Conservation (phyloP, 2,797 vertebrate genomes). For the Siniperca obscura region DNA sequence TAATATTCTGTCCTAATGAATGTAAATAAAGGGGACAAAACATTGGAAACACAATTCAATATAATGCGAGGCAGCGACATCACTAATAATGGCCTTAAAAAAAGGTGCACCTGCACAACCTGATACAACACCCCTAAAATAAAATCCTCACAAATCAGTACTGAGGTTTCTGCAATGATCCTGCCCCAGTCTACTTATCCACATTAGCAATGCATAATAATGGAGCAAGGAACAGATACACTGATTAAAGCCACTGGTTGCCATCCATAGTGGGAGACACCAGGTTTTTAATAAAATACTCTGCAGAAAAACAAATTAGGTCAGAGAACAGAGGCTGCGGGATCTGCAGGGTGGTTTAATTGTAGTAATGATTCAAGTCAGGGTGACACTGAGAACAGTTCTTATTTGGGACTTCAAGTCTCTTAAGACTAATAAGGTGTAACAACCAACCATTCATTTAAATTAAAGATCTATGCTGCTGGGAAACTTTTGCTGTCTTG, state of each 20-base stretch:
- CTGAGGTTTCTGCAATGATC: constrained; percentile 11
- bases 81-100: background rate
- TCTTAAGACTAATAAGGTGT: constrained; percentile 20
- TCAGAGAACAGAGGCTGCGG: constrained; percentile 24
- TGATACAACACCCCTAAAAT: background rate
- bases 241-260: constrained; percentile 35
- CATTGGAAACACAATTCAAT: background rate
- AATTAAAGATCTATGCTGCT: background rate
- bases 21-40: background rate
- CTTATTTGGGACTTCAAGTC: constrained; percentile 34
- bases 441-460: constrained; percentile 5
- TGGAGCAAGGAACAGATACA: constrained; percentile 7
- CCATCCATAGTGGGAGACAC: constrained; percentile 7
- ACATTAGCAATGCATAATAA: constrained; percentile 19
- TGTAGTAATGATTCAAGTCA: constrained; percentile 52
- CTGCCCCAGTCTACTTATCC: background rate
- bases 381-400: constrained; percentile 26
- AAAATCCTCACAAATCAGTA: background rate
- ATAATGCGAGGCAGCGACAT: background rate
- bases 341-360: constrained; percentile 37
- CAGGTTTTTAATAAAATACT: constrained; percentile 43
- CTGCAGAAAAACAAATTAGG: constrained; percentile 41
- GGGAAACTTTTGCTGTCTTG: background rate
- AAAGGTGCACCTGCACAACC: too few relatives aligned
- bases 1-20: background rate